phyloP scores from a whole-genome alignment of 1,140 invertebrate genomes.

The Maconellicoccus hirsutus region DNA sequence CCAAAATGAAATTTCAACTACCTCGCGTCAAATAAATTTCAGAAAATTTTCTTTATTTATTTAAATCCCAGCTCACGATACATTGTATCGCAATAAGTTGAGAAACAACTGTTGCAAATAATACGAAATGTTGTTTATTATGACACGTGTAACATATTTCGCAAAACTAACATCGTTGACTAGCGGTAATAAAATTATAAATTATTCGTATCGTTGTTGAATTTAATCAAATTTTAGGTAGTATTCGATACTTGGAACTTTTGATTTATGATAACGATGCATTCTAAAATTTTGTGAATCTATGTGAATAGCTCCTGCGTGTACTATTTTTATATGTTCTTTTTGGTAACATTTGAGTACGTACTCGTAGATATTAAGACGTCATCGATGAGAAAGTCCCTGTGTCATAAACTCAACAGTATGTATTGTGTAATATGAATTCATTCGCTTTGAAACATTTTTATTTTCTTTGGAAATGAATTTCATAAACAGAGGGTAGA shows the following conservation, averaged over 20 bases:
- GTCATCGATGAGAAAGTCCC: no score
- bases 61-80: background rate
- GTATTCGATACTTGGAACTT: background rate
- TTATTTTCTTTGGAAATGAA: no score
- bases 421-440: no score
- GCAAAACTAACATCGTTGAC: background rate
- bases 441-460: no score
- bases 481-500: no score
- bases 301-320: background rate
- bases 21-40: background rate
- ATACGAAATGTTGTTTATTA: background rate
- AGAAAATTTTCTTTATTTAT: background rate
- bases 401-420: no score
- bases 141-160: conserved; percentile 8
- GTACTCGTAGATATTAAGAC: no score
- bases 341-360: no score
- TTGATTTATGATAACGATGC: background rate
- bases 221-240: background rate
- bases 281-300: background rate
- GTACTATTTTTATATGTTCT: background rate
- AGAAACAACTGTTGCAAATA: conserved; percentile 2
- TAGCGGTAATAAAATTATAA: conserved; percentile 5
- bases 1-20: background rate
- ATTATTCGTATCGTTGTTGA: background rate
- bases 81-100: background rate